These are phyloP conservation scores for Theonella swinhoei DNA, from an alignment of 37 sponge, comb jelly and placozoan species.

Conservation along the genomic window DNA sequence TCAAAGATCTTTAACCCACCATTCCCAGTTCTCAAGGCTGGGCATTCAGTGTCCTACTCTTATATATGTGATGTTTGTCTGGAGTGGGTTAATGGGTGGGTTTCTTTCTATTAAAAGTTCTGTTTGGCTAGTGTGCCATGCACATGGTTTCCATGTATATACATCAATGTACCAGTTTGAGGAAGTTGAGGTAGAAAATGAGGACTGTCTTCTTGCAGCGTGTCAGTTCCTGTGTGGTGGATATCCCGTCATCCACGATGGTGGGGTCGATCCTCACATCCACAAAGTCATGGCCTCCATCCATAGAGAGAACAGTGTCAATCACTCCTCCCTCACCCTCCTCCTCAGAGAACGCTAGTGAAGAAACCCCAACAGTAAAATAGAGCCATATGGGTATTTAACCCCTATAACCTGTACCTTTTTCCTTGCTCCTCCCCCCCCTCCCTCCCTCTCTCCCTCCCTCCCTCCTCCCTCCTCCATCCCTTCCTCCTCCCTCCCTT, in stretches of 20 bases:
- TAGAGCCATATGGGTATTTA: no score
- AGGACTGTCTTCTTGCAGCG: conserved; percentile 73
- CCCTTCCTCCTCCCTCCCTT: conserved; percentile 1
- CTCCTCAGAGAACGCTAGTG: not conserved
- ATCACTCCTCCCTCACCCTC: not conserved
- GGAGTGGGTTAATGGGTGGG: no score
- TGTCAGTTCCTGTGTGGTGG: conserved; percentile 57
- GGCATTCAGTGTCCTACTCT: no score
- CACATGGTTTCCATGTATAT: no score
- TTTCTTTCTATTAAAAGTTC: no score
- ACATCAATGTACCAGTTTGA: conserved; percentile 62
- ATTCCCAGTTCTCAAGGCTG: no score
- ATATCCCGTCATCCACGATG: conserved; percentile 7
- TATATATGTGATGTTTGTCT: no score
- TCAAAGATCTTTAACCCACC: no score
- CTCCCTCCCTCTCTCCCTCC: not conserved
- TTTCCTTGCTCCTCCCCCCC: not conserved
- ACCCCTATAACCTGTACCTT: conserved; percentile 1
- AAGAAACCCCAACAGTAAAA: no score
- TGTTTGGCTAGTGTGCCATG: no score
- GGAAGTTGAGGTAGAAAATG: conserved; percentile 54
- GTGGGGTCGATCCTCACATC: not conserved
- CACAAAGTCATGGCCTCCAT: not conserved
- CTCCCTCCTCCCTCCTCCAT: not conserved
- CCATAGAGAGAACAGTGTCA: not conserved